A percentile compares a stretch with the other conserved stretches of the same genome.
phyloP scores from a whole-genome alignment of 2,888 invertebrate genomes.

The Stramonita haemastoma region DNA sequence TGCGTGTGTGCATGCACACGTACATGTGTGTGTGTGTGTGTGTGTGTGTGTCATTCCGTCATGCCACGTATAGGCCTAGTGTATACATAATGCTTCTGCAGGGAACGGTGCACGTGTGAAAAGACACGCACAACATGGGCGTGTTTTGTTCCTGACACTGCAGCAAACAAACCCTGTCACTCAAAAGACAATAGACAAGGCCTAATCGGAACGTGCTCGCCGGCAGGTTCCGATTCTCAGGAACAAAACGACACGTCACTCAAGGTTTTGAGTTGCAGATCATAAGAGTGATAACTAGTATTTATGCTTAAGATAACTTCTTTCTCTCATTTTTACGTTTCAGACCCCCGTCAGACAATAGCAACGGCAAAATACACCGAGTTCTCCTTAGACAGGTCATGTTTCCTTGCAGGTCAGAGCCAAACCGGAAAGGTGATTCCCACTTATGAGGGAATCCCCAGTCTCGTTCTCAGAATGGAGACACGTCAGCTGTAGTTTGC shows the following conservation, averaged over 20 bases:
- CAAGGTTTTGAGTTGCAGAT: no score
- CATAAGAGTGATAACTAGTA: no score
- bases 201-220: no score
- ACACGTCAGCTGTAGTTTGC: conserved; percentile 31
- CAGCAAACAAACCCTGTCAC: no score
- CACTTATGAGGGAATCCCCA: conserved; percentile 41
- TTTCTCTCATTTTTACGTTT: not conserved
- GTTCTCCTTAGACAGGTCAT: conserved; percentile 14
- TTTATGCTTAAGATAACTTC: not conserved
- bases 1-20: not conserved
- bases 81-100: no score
- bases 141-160: not conserved
- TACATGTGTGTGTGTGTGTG: not conserved
- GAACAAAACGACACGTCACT: no score
- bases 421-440: conserved; percentile 49
- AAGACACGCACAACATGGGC: not conserved
- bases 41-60: not conserved
- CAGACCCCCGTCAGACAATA: not conserved
- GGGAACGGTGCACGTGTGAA: not conserved
- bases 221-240: no score
- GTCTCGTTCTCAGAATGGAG: conserved; percentile 46
- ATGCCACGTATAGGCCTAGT: not conserved
- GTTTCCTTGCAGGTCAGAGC: not conserved
- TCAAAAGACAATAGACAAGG: no score
- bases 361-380: not conserved